Base-by-base conservation (phyloP, 1,140 invertebrate genomes). In the Plectrocnemia conspersa region DNA sequence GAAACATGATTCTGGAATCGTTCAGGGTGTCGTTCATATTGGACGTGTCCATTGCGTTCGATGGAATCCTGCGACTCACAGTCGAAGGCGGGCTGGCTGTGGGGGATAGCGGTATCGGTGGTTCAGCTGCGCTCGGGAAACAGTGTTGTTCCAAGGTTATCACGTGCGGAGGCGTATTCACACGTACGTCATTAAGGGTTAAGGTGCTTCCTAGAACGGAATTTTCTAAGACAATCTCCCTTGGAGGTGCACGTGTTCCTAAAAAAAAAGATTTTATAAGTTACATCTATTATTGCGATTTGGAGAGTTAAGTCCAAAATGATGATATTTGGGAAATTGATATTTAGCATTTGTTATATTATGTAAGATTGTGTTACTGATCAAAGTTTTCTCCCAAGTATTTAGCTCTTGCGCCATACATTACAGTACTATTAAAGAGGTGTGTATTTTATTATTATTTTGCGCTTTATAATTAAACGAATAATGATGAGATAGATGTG, bases 141-240 rank as follows among this genome's bases (percentile, higher is more conserved):
- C 82, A 83, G 68, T 90, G 86, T 66, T 88, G 83, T 57, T 88
- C 86, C 24, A 91, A 70, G 6, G 86, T 91, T 25, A 92, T 82
- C n/a, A 84, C 79, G 66, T 86, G 75, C 22, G 89, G 89, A 9
- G 88, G 88, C 35, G 88, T 89, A 69, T 85, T 84, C 11, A 91
- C 86, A 63, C 87, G 74, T 19, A 87, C 77, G 64, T 83, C 77
- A 19, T 80, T 80, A 24, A 83, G 82, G 62, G 89, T 84, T 54
- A 80, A 77, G 3, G 35, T 22, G 7, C 44, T 45, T 52, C 84
- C 81, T 64, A 89, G 70, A 44, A 88, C 79, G 21, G 84, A 81
- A 78, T 90, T 88, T 65, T 93, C 91, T 64, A 91, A 74, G 62
- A 83, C 80, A 22, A 93, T 85, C 77, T 93, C 91, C 55, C 87